Percentiles rank a stretch among this genome's conserved stretches.
Evolutionary conservation across 2,797 vertebrate species (phyloP).

Genomic region (Oryzias dopingdopingensis): DNA sequence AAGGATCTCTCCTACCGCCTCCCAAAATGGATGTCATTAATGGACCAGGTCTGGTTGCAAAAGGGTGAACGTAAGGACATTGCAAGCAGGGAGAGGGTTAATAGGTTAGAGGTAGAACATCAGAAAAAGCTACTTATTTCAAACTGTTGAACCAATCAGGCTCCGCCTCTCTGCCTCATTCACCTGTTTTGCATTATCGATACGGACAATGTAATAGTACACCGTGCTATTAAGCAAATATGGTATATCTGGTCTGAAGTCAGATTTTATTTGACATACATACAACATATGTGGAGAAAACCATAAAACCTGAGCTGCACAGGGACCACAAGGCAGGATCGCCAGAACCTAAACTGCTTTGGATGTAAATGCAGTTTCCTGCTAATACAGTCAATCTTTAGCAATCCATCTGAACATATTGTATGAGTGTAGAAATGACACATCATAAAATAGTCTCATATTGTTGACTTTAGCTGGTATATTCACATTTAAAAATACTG

Average conservation of each 20-base stretch:
- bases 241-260: constrained; percentile 53
- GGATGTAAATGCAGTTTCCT: constrained; percentile 9
- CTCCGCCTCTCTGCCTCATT: constrained; percentile 50
- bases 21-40: constrained; percentile 67
- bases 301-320: constrained; percentile 15
- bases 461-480: constrained; percentile 11
- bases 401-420: constrained; percentile 9
- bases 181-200: constrained; percentile 77
- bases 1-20: constrained; percentile 57
- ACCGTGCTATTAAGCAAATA: constrained; percentile 61
- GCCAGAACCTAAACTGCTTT: constrained; percentile 2
- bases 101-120: constrained; percentile 43
- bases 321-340: constrained; percentile 14
- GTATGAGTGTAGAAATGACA: constrained; percentile 5
- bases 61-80: constrained; percentile 65
- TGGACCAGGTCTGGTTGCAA: constrained; percentile 63
- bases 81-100: constrained; percentile 36
- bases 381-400: constrained; percentile 8
- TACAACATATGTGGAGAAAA: constrained; percentile 19
- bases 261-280: constrained; percentile 24
- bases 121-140: constrained; percentile 40
- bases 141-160: constrained; percentile 30
- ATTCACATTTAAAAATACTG: constrained; percentile 7
- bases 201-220: constrained; percentile 64
- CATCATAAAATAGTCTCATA: constrained; percentile 7